phyloP scores from a whole-genome alignment of 2,113 vertebrate species.

The Ammodytes dubius region DNA sequence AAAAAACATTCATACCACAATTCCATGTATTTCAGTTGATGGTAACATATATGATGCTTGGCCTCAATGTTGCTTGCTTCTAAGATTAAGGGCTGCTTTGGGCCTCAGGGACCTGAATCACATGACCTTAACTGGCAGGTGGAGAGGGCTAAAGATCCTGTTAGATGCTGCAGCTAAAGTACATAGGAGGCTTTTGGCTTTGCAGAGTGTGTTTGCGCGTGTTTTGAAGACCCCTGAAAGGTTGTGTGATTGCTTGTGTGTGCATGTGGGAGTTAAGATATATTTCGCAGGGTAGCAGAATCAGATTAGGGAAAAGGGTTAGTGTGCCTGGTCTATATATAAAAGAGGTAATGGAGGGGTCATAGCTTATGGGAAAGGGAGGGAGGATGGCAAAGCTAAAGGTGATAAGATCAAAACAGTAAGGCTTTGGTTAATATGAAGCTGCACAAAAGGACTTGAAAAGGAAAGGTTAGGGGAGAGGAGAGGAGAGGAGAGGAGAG shows the following conservation, averaged over 20 bases:
- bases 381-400: conserved; percentile 23
- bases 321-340: conserved; percentile 10
- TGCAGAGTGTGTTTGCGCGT: background rate
- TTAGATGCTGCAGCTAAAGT: conserved; percentile 36
- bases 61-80: conserved; percentile 17
- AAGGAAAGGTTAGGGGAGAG: conserved; percentile 37
- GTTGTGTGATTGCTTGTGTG: conserved; percentile 3
- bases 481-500: background rate
- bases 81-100: conserved; percentile 45
- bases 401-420: conserved; percentile 53
- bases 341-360: background rate
- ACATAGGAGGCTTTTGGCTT: background rate
- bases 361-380: conserved; percentile 4
- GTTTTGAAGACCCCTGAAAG: background rate
- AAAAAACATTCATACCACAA: background rate
- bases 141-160: conserved; percentile 29
- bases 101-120: conserved; percentile 46
- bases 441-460: conserved; percentile 2
- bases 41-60: conserved; percentile 4
- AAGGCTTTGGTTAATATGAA: conserved; percentile 18
- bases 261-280: conserved; percentile 17
- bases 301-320: conserved; percentile 16
- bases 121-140: conserved; percentile 31
- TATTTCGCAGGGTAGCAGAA: conserved; percentile 2
- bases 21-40: background rate